phyloP scores from a whole-genome alignment of 2,797 vertebrate species.

The Scolopax rusticola region DNA sequence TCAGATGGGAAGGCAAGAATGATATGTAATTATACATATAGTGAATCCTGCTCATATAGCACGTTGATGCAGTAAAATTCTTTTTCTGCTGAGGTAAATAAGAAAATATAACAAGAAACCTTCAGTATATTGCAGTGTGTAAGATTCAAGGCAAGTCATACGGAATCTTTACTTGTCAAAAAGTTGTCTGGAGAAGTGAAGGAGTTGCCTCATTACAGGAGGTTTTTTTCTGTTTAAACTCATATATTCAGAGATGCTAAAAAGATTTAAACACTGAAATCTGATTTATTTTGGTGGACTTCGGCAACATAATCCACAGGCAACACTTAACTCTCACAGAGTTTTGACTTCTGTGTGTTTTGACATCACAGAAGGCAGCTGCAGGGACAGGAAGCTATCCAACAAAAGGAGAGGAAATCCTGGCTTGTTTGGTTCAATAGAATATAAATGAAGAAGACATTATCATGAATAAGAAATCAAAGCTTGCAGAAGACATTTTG shows the following conservation, averaged over 20 bases:
- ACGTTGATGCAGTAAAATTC: background rate
- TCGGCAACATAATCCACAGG: background rate
- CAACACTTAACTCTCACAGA: background rate
- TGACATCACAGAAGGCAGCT: constrained; percentile 54
- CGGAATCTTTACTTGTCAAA: background rate
- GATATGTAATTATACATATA: background rate
- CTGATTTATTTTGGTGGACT: constrained; percentile 26
- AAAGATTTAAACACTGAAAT: background rate
- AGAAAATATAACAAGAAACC: background rate
- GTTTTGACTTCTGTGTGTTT: background rate
- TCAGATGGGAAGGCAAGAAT: constrained; percentile 16
- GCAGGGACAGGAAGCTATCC: constrained; percentile 43
- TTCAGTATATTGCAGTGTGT: background rate
- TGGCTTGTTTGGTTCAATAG: constrained; percentile 36
- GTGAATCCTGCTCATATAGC: background rate
- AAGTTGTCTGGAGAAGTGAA: background rate
- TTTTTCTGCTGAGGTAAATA: background rate
- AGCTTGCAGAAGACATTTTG: constrained; percentile 54
- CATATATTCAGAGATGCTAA: background rate
- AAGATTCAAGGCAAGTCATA: background rate
- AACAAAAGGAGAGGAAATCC: constrained; percentile 66
- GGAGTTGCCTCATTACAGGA: background rate
- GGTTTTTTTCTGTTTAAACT: background rate
- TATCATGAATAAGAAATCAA: constrained; percentile 46
- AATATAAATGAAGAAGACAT: constrained; percentile 63